Base-by-base conservation (phyloP, 2,888 invertebrate species). In the Neoitamus cyanurus region DNA sequence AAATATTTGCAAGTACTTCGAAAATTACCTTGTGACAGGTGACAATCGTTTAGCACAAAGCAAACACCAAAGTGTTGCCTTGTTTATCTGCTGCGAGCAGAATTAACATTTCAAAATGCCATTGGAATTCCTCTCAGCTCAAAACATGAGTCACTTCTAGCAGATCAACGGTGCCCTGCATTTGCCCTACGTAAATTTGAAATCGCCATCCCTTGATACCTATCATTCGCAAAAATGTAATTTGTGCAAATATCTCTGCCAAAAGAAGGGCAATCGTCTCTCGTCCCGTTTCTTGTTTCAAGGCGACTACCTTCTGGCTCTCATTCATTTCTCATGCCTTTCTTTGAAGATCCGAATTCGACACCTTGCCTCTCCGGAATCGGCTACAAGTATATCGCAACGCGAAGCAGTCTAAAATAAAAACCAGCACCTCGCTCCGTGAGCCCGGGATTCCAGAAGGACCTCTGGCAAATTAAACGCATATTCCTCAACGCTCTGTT, bases 11-110 rank as follows among this genome's bases (percentile, higher is more conserved):
- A 20, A 20, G 20, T 80, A 36, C 80, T 80, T 31, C 36, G 48
- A 20, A 68, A 80, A 68, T 80, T 80, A 80, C 80, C 80, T 80
- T 80, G 68, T 80, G 80, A 80, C 80, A 80, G 48, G 80, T 80
- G 80, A 80, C 80, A 80, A 58, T 58, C 58, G 68, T 80, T 48
- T 80, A 80, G 80, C 48, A 80, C 13, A 34, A 11, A 34, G 80
- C 25, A 80, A 80, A 80, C 68, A 80, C 31, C 58, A 80, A 48
- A 80, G 80, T 80, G 80, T 80, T 58, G 80, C 80, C 58, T 58
- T 58, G 58, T 80, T 80, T 80, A 68, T 80, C 25, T 80, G 68
- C 58, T 36, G 31, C 9, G 20, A 68, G 34, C 5, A 48, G 34
- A 80, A 58, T 80, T 80, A 80, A 58, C 48, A 34, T 80, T 58